Evolutionary conservation across 2,113 vertebrate genomes (phyloP), one percentile per base, ranked within the genome.

Genomic region (Isichthys henryi): DNA sequence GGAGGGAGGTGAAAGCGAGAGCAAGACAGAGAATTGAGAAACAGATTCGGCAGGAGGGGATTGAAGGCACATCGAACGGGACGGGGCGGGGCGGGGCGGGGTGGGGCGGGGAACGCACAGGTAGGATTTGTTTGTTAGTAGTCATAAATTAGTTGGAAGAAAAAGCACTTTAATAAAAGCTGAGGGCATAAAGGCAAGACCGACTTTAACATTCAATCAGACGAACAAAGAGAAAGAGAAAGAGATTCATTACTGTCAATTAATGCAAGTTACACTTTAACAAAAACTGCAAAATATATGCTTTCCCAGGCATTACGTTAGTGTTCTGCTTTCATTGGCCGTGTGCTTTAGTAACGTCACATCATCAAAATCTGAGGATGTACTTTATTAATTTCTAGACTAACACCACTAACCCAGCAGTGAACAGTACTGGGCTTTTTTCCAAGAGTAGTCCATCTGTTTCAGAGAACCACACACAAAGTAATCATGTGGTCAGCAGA

Each of bases 131-230:
- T 93, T 94, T 95, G 95, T 96, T 96, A 96, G 95, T 96, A 93
- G 95, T 93, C 92, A 94, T 94, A 94, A 92, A 95, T 96, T 95
- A 96, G 95, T 95, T 89, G 93, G 94, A 95, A 95, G 93, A 53
- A 95, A 95, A 92, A 92, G 94, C 93, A 94, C 92, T 92, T 93
- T 94, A 93, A 94, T 94, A 91, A 93, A 95, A 90, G 94, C 91
- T 92, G 91, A 93, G 93, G 94, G 93, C 93, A 89, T 94, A 92
- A 93, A 93, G 94, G 92, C 92, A 93, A 89, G 94, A 92, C 95
- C 91, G 93, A 95, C 92, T 93, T 93, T 94, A 93, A 93, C 66
- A 93, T 94, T 95, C 95, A 95, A 94, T 95, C 92, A 94, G 94
- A 95, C 92, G 95, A 92, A 96, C 93, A 91, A 91, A 91, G 89